Percentiles rank a stretch among this genome's conserved stretches.
These are phyloP conservation scores for Notechis scutatus DNA, from an alignment of 2,113 vertebrate genomes.

Conservation along the genomic window DNA sequence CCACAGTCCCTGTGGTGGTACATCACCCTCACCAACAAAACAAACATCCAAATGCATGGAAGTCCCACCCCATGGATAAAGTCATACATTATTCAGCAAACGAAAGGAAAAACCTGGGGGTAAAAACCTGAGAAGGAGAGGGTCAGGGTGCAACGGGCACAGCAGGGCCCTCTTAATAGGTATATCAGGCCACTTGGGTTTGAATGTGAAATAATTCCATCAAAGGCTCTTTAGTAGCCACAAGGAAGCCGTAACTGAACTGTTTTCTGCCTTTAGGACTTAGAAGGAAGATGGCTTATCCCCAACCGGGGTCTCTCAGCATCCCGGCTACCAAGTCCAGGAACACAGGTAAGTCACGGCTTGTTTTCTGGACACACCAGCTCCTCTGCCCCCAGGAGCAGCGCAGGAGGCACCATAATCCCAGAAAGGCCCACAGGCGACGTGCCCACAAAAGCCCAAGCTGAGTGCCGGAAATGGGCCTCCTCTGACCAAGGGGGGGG, in stretches of 20 bases:
- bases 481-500: not conserved
- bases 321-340: not conserved
- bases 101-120: not conserved
- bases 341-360: not conserved
- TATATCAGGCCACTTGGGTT: not conserved
- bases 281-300: not conserved
- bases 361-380: not conserved
- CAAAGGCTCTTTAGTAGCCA: not conserved
- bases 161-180: not conserved
- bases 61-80: not conserved
- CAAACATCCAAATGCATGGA: not conserved
- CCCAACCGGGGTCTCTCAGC: not conserved
- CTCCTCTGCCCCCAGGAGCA: not conserved
- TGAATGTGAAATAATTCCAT: not conserved
- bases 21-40: not conserved
- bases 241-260: not conserved
- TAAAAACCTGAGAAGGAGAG: not conserved
- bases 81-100: not conserved
- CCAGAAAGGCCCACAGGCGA: not conserved
- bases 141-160: not conserved
- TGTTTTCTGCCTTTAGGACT: not conserved
- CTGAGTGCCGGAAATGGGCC: not conserved
- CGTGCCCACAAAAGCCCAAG: not conserved
- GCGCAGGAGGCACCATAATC: not conserved
- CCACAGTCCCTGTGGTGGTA: not conserved